Percentiles rank a stretch among this genome's conserved stretches.
These are phyloP conservation scores for Heliconius hortense DNA, from an alignment of 2,888 invertebrate genomes.

Conservation along the genomic window DNA sequence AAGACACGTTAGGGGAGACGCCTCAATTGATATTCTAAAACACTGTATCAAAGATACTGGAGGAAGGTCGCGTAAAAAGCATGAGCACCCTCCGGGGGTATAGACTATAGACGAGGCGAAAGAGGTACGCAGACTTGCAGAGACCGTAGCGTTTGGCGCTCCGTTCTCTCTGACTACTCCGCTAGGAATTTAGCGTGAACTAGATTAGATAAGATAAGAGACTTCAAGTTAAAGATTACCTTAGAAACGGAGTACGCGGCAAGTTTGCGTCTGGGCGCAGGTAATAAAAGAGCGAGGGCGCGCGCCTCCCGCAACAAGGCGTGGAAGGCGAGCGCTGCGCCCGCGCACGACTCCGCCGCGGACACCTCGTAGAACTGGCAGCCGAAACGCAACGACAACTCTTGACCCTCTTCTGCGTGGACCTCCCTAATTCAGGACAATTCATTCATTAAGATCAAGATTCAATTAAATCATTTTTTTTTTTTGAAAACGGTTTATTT, in stretches of 20 bases:
- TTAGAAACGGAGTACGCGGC: conserved; percentile 90
- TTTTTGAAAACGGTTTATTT: too few relatives aligned
- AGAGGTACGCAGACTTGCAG: too few relatives aligned
- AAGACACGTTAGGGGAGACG: too few relatives aligned
- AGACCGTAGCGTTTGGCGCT: too few relatives aligned
- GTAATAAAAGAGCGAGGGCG: conserved; percentile 86
- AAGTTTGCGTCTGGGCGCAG: conserved; percentile 86
- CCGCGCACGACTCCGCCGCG: conserved; percentile 90
- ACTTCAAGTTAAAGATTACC: conserved; percentile 67
- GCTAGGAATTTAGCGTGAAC: too few relatives aligned
- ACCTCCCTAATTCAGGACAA: conserved; percentile 78
- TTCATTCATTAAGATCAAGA: not conserved
- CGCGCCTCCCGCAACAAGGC: conserved; percentile 87
- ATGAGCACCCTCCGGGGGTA: too few relatives aligned
- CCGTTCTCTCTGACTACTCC: too few relatives aligned
- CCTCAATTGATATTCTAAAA: too few relatives aligned
- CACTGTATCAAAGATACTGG: too few relatives aligned
- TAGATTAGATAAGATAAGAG: not conserved
- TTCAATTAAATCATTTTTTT: too few relatives aligned
- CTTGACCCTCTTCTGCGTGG: conserved; percentile 90
- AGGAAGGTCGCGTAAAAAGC: too few relatives aligned
- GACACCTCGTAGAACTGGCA: conserved; percentile 91
- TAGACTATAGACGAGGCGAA: not conserved
- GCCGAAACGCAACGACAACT: conserved; percentile 87
- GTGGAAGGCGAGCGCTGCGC: conserved; percentile 90